Evolutionary conservation across 1,140 invertebrate species (phyloP).

Genomic region (Penaeus indicus): DNA sequence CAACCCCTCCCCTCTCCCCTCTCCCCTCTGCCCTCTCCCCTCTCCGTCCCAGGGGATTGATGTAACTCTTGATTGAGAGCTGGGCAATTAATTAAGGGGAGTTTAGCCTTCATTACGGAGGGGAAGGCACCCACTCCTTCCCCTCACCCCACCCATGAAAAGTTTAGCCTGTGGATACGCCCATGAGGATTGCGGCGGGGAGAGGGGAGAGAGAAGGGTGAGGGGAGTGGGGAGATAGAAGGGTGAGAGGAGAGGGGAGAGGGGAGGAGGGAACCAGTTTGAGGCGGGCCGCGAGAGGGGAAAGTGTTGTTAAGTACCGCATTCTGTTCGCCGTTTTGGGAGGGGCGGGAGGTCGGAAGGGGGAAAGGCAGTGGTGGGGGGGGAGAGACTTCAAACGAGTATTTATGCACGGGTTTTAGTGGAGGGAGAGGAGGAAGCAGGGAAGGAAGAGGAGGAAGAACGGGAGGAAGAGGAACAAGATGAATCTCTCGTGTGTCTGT

Average conservation of each 20-base stretch:
- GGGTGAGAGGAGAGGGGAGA: neutral
- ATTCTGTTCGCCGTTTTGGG: conserved; percentile 34
- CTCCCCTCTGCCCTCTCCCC: neutral
- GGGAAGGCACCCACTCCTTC: neutral
- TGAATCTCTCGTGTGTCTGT: too few relatives aligned
- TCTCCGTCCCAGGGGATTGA: conserved; percentile 26
- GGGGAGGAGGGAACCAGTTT: conserved; percentile 1
- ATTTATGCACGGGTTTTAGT: too few relatives aligned
- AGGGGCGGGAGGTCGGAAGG: neutral
- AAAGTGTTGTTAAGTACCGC: neutral
- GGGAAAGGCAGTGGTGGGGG: neutral
- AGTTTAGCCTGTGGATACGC: conserved; percentile 52
- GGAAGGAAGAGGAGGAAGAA: neutral
- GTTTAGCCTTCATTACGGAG: conserved; percentile 46
- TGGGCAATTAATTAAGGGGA: conserved; percentile 49
- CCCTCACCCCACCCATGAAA: conserved; percentile 29
- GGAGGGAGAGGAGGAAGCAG: neutral
- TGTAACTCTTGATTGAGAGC: conserved; percentile 56
- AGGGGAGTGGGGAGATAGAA: neutral
- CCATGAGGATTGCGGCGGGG: conserved; percentile 19
- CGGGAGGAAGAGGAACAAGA: conserved; percentile 26
- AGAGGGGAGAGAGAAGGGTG: neutral
- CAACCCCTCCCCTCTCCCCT: neutral
- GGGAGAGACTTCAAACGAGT: neutral
- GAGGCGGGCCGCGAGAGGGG: neutral